Percentiles rank a stretch among this genome's conserved stretches.
These are phyloP conservation scores for Cettia cetti DNA, from an alignment of 2,113 vertebrate genomes.

Conservation along the genomic window DNA sequence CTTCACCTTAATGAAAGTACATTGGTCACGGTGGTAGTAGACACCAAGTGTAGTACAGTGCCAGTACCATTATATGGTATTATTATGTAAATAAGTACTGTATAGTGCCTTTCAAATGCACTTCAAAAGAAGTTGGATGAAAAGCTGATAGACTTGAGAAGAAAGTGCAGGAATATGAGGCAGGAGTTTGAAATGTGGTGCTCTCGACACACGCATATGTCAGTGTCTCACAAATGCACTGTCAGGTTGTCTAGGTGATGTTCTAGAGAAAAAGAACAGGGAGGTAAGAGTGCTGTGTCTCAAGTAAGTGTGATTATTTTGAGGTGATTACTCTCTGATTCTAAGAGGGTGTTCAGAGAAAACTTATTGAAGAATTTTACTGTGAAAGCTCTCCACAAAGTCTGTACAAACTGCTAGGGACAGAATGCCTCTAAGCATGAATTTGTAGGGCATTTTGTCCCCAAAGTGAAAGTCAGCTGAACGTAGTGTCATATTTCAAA, in stretches of 20 bases:
- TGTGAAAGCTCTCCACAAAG: background rate
- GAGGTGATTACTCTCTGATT: background rate
- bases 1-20: background rate
- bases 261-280: background rate
- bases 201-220: background rate
- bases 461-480: background rate
- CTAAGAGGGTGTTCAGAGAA: background rate
- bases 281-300: background rate
- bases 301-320: background rate
- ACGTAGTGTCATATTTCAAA: background rate
- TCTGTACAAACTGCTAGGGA: background rate
- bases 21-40: background rate
- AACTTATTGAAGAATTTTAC: background rate
- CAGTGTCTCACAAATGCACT: background rate
- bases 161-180: background rate
- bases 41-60: background rate
- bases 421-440: background rate
- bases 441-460: background rate
- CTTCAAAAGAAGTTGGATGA: background rate
- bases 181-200: background rate
- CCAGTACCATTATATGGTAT: background rate
- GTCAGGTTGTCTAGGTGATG: background rate
- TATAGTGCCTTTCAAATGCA: background rate
- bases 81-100: slow-evolving; percentile 5
- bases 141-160: background rate